Evolutionary conservation across 1,140 invertebrate species (phyloP).

Genomic region (Zaprionus gabonicus): DNA sequence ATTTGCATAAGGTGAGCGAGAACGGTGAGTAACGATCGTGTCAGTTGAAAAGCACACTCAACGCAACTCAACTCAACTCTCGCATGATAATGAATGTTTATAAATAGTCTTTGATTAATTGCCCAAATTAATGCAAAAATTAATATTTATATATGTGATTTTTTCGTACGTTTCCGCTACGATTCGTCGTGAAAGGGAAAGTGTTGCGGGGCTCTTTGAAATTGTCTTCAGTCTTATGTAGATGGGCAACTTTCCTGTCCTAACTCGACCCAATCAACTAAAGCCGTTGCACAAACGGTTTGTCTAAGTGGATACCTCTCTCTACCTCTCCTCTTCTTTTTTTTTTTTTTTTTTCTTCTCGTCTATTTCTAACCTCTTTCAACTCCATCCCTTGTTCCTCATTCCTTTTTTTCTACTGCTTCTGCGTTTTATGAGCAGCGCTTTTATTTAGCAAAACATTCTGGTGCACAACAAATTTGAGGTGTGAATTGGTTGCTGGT

Average conservation of each 20-base stretch:
- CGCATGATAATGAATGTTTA: conserved; percentile 12
- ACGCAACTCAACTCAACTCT: background rate
- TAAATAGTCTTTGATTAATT: conserved; percentile 27
- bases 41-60: conserved; percentile 20
- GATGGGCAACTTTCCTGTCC: conserved; percentile 40
- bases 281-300: background rate
- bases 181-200: conserved; percentile 36
- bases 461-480: conserved; percentile 27
- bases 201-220: conserved; percentile 4
- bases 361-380: background rate
- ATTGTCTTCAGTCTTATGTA: conserved; percentile 3
- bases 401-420: conserved; percentile 3
- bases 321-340: background rate
- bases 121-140: conserved; percentile 9
- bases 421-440: conserved; percentile 19
- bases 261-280: conserved; percentile 3
- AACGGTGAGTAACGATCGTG: conserved; percentile 26
- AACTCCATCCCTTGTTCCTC: background rate
- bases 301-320: background rate
- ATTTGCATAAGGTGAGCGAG: conserved; percentile 74
- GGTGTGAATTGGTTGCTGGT: conserved; percentile 42
- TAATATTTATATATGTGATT: conserved; percentile 17
- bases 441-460: conserved; percentile 28
- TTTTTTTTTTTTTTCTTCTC: background rate
- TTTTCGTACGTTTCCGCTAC: conserved; percentile 5